Percentiles rank a stretch among this genome's conserved stretches.
Conservation (phyloP, 2,888 invertebrate genomes). For the Nymphalis urticae region DNA sequence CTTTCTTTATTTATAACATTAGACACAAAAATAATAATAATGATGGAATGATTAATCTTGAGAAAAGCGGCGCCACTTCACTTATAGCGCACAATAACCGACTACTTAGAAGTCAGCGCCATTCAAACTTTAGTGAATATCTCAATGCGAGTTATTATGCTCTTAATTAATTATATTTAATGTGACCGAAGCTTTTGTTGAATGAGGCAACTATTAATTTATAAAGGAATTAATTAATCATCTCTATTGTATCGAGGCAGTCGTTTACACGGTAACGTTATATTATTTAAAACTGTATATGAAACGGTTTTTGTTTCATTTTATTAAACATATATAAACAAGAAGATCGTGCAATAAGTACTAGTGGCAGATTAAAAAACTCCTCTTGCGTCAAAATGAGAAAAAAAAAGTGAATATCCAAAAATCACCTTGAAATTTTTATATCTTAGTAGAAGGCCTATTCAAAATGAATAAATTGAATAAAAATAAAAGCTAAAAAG, state of each 20-base stretch:
- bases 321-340: too few species aligned
- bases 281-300: background rate
- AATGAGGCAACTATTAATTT: constrained; percentile 38
- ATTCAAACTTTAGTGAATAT: constrained; percentile 36
- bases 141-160: constrained; percentile 50
- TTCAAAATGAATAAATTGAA: too few species aligned
- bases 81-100: constrained; percentile 53
- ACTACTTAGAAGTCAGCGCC: constrained; percentile 27
- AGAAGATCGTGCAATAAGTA: too few species aligned
- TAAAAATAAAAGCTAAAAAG: too few species aligned
- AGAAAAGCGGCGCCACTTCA: constrained; percentile 53
- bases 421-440: too few species aligned
- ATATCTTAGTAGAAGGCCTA: too few species aligned
- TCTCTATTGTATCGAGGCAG: constrained; percentile 12
- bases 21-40: constrained; percentile 6
- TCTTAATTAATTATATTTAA: constrained; percentile 76
- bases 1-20: constrained; percentile 20
- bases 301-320: too few species aligned
- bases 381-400: too few species aligned
- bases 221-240: constrained; percentile 35
- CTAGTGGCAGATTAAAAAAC: too few species aligned
- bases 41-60: constrained; percentile 1
- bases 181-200: constrained; percentile 58
- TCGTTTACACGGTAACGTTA: background rate
- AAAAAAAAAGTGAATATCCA: too few species aligned